phyloP scores from a whole-genome alignment of 2,888 invertebrate species.

The Aphrophora alni region DNA sequence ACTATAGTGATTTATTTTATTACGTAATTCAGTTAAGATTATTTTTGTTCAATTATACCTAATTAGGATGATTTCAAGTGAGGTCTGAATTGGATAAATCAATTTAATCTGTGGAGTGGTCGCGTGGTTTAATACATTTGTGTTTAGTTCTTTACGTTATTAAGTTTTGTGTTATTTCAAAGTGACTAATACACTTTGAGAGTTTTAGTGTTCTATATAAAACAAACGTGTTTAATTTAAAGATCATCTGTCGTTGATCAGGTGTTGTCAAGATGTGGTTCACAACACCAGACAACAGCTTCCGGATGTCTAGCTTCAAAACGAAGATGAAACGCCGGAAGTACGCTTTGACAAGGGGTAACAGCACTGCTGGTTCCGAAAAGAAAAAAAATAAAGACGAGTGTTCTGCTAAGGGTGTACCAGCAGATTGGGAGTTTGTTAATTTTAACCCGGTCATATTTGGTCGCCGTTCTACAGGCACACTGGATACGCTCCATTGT shows the following conservation, averaged over 20 bases:
- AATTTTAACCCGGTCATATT: conserved; percentile 55
- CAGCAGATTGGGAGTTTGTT: conserved; percentile 56
- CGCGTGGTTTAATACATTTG: no score
- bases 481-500: conserved; percentile 8
- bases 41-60: no score
- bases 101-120: no score
- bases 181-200: neutral
- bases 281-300: conserved; percentile 55
- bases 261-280: conserved; percentile 54
- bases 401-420: conserved; percentile 43
- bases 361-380: conserved; percentile 54
- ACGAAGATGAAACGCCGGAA: conserved; percentile 51
- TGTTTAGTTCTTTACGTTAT: no score
- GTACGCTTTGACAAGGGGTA: conserved; percentile 55
- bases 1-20: neutral
- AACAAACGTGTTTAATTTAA: neutral
- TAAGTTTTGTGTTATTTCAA: no score
- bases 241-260: neutral
- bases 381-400: conserved; percentile 35
- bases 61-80: no score
- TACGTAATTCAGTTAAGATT: neutral
- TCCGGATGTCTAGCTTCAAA: conserved; percentile 58
- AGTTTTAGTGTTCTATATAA: neutral
- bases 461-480: conserved; percentile 32
- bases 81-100: no score